Evolutionary conservation across 2,797 vertebrate genomes (phyloP).

Genomic region (Mormyrops attenuatus): DNA sequence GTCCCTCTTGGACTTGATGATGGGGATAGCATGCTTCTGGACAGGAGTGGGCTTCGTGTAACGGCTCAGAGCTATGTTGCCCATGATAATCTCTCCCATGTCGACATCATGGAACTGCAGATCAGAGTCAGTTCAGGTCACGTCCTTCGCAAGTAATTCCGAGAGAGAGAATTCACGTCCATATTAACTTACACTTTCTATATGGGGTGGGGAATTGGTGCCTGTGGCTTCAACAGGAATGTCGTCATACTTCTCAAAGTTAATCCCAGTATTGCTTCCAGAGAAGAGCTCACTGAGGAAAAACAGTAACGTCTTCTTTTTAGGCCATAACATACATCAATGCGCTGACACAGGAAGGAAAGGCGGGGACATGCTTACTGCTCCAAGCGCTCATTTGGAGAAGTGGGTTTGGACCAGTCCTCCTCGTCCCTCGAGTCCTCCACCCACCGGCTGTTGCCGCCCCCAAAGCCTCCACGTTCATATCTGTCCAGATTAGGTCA

Average conservation of each 20-base stretch:
- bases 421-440: conserved; percentile 84
- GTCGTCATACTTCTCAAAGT: conserved; percentile 97
- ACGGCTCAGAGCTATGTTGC: conserved; percentile 83
- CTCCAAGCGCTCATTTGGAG: conserved; percentile 83
- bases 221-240: conserved; percentile 97
- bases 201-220: conserved; percentile 85
- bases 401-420: conserved; percentile 91
- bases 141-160: background rate
- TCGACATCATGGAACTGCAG: conserved; percentile 88
- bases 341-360: background rate
- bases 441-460: conserved; percentile 81
- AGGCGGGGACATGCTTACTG: conserved; percentile 64
- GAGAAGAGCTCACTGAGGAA: conserved; percentile 80
- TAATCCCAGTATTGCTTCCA: conserved; percentile 92
- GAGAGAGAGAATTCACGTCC: background rate
- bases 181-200: conserved; percentile 77
- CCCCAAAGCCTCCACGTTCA: conserved; percentile 67
- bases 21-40: conserved; percentile 95
- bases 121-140: conserved; percentile 14
- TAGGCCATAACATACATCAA: background rate
- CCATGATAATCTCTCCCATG: conserved; percentile 96
- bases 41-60: conserved; percentile 94
- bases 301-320: background rate
- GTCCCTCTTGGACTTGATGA: conserved; percentile 90
- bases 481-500: conserved; percentile 54